Percentiles rank a stretch among this genome's conserved stretches.
These are phyloP conservation scores for Drosophila mulleri DNA, from an alignment of 2,888 invertebrate species.

Conservation along the genomic window DNA sequence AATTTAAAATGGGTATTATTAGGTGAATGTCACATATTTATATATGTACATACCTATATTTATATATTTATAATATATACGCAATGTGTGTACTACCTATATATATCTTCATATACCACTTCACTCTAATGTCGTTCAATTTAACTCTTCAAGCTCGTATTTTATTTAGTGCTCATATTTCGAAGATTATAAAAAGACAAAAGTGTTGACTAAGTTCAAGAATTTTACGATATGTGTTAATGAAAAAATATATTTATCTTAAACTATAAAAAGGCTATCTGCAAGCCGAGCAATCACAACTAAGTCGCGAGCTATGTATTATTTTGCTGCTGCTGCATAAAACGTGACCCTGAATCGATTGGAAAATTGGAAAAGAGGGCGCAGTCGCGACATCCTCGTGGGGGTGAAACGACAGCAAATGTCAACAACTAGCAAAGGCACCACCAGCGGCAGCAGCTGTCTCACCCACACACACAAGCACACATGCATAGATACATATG, in stretches of 20 bases:
- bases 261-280: background rate
- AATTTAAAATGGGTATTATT: background rate
- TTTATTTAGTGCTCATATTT: background rate
- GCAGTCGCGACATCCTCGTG: slow-evolving; percentile 59
- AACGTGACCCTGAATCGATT: slow-evolving; percentile 52
- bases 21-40: background rate
- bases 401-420: slow-evolving; percentile 21
- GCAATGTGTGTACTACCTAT: background rate
- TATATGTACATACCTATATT: background rate
- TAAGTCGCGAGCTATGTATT: background rate
- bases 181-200: background rate
- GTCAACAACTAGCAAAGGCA: slow-evolving; percentile 54
- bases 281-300: background rate
- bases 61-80: background rate
- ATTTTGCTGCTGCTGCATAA: slow-evolving; percentile 9
- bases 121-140: background rate
- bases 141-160: background rate
- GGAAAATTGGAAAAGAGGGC: slow-evolving; percentile 24
- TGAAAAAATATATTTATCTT: background rate
- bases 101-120: background rate
- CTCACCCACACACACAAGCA: slow-evolving; percentile 54
- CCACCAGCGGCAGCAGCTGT: slow-evolving; percentile 68
- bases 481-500: background rate
- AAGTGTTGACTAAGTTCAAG: background rate
- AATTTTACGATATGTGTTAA: background rate